phyloP scores from a whole-genome alignment of 1,140 invertebrate species.

The Amyelois transitella region DNA sequence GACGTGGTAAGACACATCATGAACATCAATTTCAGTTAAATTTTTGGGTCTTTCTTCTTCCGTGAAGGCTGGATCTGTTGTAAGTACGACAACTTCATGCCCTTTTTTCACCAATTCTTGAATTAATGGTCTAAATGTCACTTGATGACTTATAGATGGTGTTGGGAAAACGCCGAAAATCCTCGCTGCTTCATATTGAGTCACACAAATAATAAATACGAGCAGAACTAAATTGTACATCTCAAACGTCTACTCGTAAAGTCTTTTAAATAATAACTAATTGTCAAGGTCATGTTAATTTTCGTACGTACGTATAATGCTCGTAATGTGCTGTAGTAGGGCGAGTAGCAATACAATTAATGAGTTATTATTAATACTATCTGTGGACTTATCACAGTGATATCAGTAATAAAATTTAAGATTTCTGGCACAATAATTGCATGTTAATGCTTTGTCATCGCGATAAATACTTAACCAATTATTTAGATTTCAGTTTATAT shows the following conservation, averaged over 20 bases:
- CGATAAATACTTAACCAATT: too few species aligned
- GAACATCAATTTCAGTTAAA: constrained; percentile 33
- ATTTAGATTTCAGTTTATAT: too few species aligned
- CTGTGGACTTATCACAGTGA: too few species aligned
- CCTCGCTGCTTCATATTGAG: constrained; percentile 22
- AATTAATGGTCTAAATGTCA: constrained; percentile 48
- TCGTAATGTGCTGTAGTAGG: background rate
- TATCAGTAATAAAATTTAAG: too few species aligned
- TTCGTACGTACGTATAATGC: background rate
- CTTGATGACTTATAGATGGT: constrained; percentile 59
- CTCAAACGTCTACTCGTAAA: background rate
- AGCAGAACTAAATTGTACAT: background rate
- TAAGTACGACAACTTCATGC: constrained; percentile 39
- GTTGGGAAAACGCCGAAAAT: constrained; percentile 65
- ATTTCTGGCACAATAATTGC: too few species aligned
- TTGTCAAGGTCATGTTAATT: background rate
- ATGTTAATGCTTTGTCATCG: too few species aligned
- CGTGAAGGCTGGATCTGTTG: constrained; percentile 25
- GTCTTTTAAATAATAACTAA: background rate
- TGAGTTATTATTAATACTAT: too few species aligned
- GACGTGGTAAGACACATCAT: constrained; percentile 22
- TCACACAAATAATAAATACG: background rate
- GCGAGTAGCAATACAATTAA: too few species aligned
- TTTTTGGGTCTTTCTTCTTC: constrained; percentile 18
- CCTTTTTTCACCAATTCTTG: constrained; percentile 19